Base-by-base conservation (phyloP, 2,113 vertebrate species). In the Dromiciops gliroides region DNA sequence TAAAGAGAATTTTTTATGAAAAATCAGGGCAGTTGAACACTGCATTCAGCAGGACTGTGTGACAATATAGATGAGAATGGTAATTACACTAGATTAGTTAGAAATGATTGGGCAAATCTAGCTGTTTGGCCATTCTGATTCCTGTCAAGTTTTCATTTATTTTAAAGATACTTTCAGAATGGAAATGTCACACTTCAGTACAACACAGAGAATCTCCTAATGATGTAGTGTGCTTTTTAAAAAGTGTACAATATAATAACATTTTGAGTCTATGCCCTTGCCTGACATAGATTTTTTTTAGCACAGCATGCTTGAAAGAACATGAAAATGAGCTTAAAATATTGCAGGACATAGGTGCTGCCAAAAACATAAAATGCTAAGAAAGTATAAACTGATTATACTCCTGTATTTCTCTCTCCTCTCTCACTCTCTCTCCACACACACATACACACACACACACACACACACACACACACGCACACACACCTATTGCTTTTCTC, bases 131-230 rank as follows among this genome's bases (percentile, higher is more conserved):
- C 92, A 51, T 28, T 19, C 22, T 92, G 67, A 94, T 89, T 94
- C 48, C 75, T 91, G 24, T 91, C 53, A 90, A 89, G 22, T 60
- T 56, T 50, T 95, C 92, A 49, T 92, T 95, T 93, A 94, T 91
- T 96, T 95, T 91, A 48, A 94, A 93, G 92, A 90, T 91, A 92
- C 2, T 93, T 95, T 91, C 93, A 93, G 90, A 96, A 92, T 90
- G 53, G 31, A 97, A 94, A 94, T 93, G 44, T 90, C 50, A 49
- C 75, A 12, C 0, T 88, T 56, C 31, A 95, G n/a, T 25, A 89
- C 51, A 50, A 50, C 48, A 37, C 44, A 91, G n/a, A 92, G 88
- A 92, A 10, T 52, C 48, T 94, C 50, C 89, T 89, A 52, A 91
- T 52, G 47, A 52, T 47, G 47, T 91, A 92, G 24, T 0, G 50